These are phyloP conservation scores for Falco cherrug DNA, from an alignment of 2,797 vertebrate species.

Conservation along the genomic window DNA sequence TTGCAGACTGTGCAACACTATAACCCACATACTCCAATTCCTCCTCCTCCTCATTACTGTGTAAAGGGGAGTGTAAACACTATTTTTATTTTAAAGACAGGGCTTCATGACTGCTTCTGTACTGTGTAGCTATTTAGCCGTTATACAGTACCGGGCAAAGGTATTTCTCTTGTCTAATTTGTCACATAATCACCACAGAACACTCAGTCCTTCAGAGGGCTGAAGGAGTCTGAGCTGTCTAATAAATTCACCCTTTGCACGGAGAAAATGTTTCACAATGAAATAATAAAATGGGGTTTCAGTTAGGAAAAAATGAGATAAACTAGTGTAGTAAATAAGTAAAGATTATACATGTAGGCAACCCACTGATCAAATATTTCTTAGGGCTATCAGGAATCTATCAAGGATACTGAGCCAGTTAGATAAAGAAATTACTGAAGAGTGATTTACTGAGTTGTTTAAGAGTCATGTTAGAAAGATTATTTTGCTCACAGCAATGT, in stretches of 20 bases:
- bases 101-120: neutral
- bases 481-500: constrained; percentile 67
- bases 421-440: constrained; percentile 71
- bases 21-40: neutral
- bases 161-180: constrained; percentile 21
- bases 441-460: constrained; percentile 70
- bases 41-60: neutral
- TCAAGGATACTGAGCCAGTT: constrained; percentile 63
- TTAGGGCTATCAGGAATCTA: constrained; percentile 63
- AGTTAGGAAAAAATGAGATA: constrained; percentile 67
- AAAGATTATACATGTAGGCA: constrained; percentile 64
- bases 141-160: neutral
- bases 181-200: constrained; percentile 2
- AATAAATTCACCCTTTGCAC: constrained; percentile 47
- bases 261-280: constrained; percentile 51
- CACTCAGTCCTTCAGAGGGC: constrained; percentile 5
- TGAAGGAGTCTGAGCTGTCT: constrained; percentile 20
- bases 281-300: constrained; percentile 69
- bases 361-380: constrained; percentile 72
- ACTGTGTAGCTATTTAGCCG: neutral
- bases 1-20: neutral
- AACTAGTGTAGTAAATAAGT: constrained; percentile 69
- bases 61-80: neutral
- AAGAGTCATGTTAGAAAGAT: constrained; percentile 64
- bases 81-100: neutral